These are phyloP conservation scores for Drosophila longiperda DNA, from an alignment of 2,888 invertebrate species.

Conservation along the genomic window DNA sequence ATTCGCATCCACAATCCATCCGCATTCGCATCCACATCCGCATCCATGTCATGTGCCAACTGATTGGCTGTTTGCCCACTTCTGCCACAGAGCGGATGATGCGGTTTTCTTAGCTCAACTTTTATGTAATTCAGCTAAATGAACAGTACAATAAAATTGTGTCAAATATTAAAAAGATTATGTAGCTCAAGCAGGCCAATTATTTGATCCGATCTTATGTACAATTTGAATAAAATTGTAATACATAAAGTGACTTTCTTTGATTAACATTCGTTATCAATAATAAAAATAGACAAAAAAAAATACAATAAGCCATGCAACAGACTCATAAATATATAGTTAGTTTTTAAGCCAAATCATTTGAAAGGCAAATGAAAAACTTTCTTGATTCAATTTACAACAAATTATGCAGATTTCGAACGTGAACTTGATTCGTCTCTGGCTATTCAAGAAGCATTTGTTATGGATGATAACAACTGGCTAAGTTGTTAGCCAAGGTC, in stretches of 20 bases:
- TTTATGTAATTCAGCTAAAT: slow-evolving; percentile 18
- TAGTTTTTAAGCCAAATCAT: slow-evolving; percentile 36
- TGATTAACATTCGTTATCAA: slow-evolving; percentile 9
- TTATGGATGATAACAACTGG: slow-evolving; percentile 48
- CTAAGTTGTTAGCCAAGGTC: slow-evolving; percentile 34
- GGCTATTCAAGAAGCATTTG: slow-evolving; percentile 49
- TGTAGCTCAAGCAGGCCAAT: neutral
- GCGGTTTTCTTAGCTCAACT: slow-evolving; percentile 40
- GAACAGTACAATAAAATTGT: neutral
- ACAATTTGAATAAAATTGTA: neutral
- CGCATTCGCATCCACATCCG: slow-evolving; percentile 20
- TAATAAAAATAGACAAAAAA: neutral
- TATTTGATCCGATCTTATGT: neutral
- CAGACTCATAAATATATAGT: slow-evolving; percentile 27
- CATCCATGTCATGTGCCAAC: slow-evolving; percentile 12
- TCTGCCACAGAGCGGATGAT: slow-evolving; percentile 42
- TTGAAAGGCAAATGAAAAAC: slow-evolving; percentile 69
- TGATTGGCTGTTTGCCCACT: slow-evolving; percentile 20
- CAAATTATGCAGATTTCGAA: slow-evolving; percentile 45
- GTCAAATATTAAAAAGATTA: neutral
- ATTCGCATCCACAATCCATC: slow-evolving; percentile 9
- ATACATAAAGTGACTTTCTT: neutral
- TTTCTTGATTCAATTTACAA: slow-evolving; percentile 51
- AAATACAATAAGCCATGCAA: slow-evolving; percentile 12
- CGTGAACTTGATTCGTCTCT: slow-evolving; percentile 51